Conservation (phyloP, 2,888 invertebrate species). For the Tenthredo mesomela region DNA sequence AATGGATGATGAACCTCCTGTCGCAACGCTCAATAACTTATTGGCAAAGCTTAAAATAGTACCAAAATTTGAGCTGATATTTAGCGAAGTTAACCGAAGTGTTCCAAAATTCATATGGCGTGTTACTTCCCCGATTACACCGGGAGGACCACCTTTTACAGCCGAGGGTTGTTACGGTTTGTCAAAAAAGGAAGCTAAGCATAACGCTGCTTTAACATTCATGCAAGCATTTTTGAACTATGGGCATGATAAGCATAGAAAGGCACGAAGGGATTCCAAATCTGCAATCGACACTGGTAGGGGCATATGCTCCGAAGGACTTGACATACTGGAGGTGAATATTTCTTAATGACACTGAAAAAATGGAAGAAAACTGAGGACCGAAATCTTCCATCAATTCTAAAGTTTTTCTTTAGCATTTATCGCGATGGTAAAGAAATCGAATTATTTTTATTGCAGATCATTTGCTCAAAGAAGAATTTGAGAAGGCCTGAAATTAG, state of each 20-base stretch:
- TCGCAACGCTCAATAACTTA: neutral
- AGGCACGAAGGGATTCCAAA: neutral
- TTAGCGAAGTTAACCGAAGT: neutral
- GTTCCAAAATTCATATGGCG: neutral
- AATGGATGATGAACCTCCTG: neutral
- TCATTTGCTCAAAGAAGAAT: conserved; percentile 2
- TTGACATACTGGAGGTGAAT: neutral
- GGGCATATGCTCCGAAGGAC: neutral
- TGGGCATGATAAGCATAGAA: neutral
- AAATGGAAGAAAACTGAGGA: neutral
- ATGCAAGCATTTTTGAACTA: conserved; percentile 14
- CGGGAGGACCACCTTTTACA: neutral
- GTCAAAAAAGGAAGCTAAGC: conserved; percentile 24
- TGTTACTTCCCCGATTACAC: neutral
- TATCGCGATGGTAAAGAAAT: neutral
- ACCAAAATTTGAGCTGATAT: neutral
- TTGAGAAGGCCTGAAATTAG: neutral
- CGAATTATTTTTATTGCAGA: conserved; percentile 9
- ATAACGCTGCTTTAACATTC: conserved; percentile 19
- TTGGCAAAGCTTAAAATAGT: neutral
- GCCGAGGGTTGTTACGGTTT: neutral
- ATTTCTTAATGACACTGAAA: neutral
- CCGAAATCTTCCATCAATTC: neutral
- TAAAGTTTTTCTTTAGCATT: neutral
- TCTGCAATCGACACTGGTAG: neutral